Evolutionary conservation across 2,888 invertebrate genomes (phyloP).

Genomic region (Julus scanicus): DNA sequence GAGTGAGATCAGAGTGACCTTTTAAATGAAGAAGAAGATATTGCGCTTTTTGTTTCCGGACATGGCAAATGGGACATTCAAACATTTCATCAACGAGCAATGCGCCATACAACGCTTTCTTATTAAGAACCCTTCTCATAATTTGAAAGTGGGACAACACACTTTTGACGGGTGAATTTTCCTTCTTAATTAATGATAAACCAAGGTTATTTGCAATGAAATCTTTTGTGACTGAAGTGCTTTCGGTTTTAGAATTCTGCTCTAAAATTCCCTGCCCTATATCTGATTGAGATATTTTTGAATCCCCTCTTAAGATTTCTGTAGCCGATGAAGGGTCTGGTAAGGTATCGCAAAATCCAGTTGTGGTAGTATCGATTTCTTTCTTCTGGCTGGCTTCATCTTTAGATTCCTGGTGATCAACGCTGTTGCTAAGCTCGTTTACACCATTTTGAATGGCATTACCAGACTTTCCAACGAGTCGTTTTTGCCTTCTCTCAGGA

Average conservation of each 20-base stretch:
- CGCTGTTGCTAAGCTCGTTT: not conserved
- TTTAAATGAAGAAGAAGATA: slow-evolving; percentile 49
- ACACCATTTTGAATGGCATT: not conserved
- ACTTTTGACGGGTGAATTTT: not conserved
- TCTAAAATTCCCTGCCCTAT: not conserved
- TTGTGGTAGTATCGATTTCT: not conserved
- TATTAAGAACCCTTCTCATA: slow-evolving; percentile 47
- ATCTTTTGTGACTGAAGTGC: not conserved
- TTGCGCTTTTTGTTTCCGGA: slow-evolving; percentile 33
- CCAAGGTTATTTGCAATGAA: not conserved
- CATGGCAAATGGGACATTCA: slow-evolving; percentile 47
- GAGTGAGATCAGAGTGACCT: slow-evolving; percentile 44
- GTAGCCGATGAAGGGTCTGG: not conserved
- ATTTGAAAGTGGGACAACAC: slow-evolving; percentile 49
- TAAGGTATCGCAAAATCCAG: not conserved
- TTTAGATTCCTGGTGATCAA: not conserved
- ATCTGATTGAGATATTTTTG: not conserved
- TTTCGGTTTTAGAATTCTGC: not conserved
- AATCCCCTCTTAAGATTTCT: not conserved
- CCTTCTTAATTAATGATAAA: not conserved
- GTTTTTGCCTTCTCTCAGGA: not conserved
- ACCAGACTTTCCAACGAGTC: not conserved
- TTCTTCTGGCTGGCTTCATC: not conserved
- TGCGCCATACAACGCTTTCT: slow-evolving; percentile 49
- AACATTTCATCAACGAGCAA: slow-evolving; percentile 2